These are phyloP conservation scores for Folsomia candida DNA, from an alignment of 2,888 invertebrate genomes.

Conservation along the genomic window DNA sequence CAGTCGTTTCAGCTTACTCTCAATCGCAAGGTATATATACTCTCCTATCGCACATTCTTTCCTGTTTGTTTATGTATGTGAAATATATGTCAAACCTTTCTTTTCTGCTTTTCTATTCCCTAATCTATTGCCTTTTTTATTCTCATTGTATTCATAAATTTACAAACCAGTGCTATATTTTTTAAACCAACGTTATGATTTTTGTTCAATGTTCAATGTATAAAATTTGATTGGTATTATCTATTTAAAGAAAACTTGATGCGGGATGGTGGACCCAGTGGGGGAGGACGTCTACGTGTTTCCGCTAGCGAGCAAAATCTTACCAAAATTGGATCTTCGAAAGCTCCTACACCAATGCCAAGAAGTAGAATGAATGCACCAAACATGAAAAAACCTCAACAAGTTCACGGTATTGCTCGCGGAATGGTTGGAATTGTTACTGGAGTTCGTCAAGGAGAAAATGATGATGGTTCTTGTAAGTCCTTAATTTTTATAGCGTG, in stretches of 20 bases:
- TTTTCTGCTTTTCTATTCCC: too few relatives aligned
- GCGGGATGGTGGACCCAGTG: conserved; percentile 36
- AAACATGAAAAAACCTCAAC: conserved; percentile 48
- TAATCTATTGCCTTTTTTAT: too few relatives aligned
- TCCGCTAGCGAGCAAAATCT: conserved; percentile 50
- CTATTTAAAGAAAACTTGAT: conserved; percentile 46
- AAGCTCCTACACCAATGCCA: conserved; percentile 43
- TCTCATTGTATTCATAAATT: too few relatives aligned
- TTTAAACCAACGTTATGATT: background rate
- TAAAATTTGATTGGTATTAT: too few relatives aligned
- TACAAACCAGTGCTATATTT: too few relatives aligned
- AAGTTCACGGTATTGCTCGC: conserved; percentile 45
- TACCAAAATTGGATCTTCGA: conserved; percentile 40
- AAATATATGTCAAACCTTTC: too few relatives aligned
- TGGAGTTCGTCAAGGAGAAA: conserved; percentile 48
- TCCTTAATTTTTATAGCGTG: background rate
- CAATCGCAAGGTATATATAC: conserved; percentile 28
- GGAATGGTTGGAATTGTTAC: conserved; percentile 48
- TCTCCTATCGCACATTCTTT: background rate
- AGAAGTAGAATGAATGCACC: conserved; percentile 47
- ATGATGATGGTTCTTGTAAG: conserved; percentile 44
- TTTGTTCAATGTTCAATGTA: too few relatives aligned
- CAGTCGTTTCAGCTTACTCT: conserved; percentile 45
- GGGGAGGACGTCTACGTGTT: conserved; percentile 44
- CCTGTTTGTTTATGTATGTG: background rate